Conservation (phyloP, 2,797 vertebrate genomes). For the Malacoctenus gilli region DNA sequence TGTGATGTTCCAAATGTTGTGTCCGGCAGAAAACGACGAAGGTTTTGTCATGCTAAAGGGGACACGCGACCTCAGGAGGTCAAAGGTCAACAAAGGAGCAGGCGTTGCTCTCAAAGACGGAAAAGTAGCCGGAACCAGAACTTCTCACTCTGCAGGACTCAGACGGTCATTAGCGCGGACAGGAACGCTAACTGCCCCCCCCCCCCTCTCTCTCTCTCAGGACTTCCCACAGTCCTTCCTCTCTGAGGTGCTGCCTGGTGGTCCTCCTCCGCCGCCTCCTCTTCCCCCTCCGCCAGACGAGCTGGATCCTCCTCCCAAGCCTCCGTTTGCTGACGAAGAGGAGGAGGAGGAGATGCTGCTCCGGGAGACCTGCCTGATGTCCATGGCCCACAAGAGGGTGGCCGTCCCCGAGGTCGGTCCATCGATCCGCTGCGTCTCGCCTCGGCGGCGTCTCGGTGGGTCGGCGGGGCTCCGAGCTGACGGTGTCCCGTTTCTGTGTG, state of each 20-base stretch:
- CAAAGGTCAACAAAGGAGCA: no score
- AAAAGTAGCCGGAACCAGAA: no score
- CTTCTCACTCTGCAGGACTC: no score
- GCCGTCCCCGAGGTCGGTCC: conserved; percentile 78
- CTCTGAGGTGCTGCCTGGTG: conserved; percentile 72
- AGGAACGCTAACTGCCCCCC: no score
- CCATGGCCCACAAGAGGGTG: conserved; percentile 90
- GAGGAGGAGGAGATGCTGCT: conserved; percentile 99
- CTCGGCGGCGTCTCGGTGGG: no score
- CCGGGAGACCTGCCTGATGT: conserved; percentile 94
- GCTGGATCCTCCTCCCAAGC: conserved; percentile 92
- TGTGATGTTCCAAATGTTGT: no score
- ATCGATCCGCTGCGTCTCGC: not conserved
- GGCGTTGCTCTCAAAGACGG: no score
- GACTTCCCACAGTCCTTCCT: conserved; percentile 80
- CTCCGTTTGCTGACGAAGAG: conserved; percentile 95
- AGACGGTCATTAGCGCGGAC: no score
- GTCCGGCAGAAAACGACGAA: no score
- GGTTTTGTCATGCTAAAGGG: no score
- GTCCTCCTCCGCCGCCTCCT: conserved; percentile 83
- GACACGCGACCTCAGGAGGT: no score
- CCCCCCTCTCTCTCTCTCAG: conserved; percentile 28
- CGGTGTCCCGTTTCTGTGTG: not conserved
- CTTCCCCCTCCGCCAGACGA: conserved; percentile 91
- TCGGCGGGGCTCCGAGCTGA: not conserved